Percentiles rank a stretch among this genome's conserved stretches.
Conservation (phyloP, 2,113 vertebrate species). For the Periophthalmus modestus region DNA sequence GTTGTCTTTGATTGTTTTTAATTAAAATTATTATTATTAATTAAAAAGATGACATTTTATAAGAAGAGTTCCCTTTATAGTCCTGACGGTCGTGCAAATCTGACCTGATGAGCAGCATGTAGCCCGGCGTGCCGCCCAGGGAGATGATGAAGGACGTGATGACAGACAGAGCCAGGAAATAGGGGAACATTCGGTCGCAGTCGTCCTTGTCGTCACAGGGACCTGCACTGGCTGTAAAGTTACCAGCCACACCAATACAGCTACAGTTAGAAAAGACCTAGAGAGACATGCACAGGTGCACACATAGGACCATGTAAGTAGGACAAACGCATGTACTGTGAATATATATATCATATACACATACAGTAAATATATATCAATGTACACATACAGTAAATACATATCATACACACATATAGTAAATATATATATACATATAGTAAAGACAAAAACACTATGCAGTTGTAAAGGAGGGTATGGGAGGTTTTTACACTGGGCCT, state of each 20-base stretch:
- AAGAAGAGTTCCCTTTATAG: too few relatives aligned
- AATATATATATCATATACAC: slow-evolving; percentile 5
- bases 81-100: slow-evolving; percentile 1
- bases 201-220: slow-evolving; percentile 83
- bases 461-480: background rate
- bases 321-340: slow-evolving; percentile 14
- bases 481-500: background rate
- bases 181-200: slow-evolving; percentile 86
- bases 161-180: slow-evolving; percentile 88
- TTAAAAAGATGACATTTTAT: too few relatives aligned
- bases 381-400: background rate
- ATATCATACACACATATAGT: slow-evolving; percentile 1
- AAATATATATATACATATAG: slow-evolving; percentile 10
- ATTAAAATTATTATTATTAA: too few relatives aligned
- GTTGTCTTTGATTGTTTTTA: background rate
- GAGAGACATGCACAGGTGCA: slow-evolving; percentile 48
- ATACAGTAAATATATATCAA: slow-evolving; percentile 1
- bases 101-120: slow-evolving; percentile 90
- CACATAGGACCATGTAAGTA: slow-evolving; percentile 34
- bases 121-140: slow-evolving; percentile 88
- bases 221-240: slow-evolving; percentile 82
- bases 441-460: background rate
- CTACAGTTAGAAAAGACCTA: slow-evolving; percentile 90
- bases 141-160: slow-evolving; percentile 90
- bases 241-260: slow-evolving; percentile 77